Evolutionary conservation across 2,113 vertebrate species (phyloP).

Genomic region (Xenopus borealis): DNA sequence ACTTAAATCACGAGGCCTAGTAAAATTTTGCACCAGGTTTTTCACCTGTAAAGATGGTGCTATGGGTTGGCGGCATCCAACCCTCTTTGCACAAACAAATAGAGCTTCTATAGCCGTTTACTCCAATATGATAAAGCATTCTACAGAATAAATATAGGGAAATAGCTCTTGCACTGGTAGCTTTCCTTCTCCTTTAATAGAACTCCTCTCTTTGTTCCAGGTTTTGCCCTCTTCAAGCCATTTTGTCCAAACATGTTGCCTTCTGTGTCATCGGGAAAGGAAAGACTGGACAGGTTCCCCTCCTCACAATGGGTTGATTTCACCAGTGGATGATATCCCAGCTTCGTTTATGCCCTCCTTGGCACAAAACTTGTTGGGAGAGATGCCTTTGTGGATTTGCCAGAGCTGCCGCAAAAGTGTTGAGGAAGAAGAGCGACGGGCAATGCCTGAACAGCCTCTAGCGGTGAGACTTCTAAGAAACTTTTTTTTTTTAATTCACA

Average conservation of each 20-base stretch:
- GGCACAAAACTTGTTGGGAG: conserved; percentile 92
- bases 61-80: no score
- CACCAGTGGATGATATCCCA: conserved; percentile 86
- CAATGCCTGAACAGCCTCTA: conserved; percentile 81
- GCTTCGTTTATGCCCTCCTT: conserved; percentile 90
- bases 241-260: conserved; percentile 93
- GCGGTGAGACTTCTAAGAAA: conserved; percentile 64
- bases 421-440: conserved; percentile 92
- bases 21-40: no score
- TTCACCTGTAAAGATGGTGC: no score
- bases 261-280: conserved; percentile 93
- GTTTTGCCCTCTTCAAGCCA: conserved; percentile 65
- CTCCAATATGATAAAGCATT: no score
- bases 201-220: conserved; percentile 51
- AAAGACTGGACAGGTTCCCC: conserved; percentile 87
- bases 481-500: no score
- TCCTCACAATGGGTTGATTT: conserved; percentile 83
- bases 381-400: conserved; percentile 98
- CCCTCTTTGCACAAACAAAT: no score
- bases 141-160: no score
- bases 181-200: no score
- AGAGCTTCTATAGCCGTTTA: no score
- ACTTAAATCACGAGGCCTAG: no score
- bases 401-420: conserved; percentile 96
- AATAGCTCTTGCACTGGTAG: no score